A percentile compares a stretch with the other conserved stretches of the same genome.
Conservation (phyloP, 1,140 invertebrate genomes). For the Trialeurodes vaporariorum region DNA sequence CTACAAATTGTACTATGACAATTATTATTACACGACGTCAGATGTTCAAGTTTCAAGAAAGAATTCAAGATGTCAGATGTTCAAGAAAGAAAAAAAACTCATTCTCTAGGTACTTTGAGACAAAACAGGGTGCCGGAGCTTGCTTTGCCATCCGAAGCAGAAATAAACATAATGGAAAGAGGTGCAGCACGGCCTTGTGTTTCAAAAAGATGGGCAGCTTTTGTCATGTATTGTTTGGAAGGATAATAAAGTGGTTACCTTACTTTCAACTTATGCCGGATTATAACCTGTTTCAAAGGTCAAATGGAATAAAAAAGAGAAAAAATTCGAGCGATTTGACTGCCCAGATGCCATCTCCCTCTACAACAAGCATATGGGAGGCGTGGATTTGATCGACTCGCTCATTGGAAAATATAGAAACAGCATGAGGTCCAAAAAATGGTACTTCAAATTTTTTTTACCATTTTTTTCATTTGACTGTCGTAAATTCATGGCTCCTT, state of each 20-base stretch:
- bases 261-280: slow-evolving; percentile 33
- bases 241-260: slow-evolving; percentile 34
- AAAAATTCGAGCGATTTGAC: slow-evolving; percentile 31
- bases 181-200: slow-evolving; percentile 6
- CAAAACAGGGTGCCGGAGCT: slow-evolving; percentile 22
- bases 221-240: slow-evolving; percentile 19
- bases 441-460: slow-evolving; percentile 35
- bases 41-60: slow-evolving; percentile 19
- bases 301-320: slow-evolving; percentile 22
- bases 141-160: slow-evolving; percentile 20
- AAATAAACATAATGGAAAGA: slow-evolving; percentile 14
- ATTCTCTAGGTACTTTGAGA: slow-evolving; percentile 20
- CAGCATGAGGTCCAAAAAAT: slow-evolving; percentile 34
- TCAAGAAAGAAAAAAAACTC: slow-evolving; percentile 22
- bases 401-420: slow-evolving; percentile 36
- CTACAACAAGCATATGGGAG: slow-evolving; percentile 39
- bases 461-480: slow-evolving; percentile 34
- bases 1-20: slow-evolving; percentile 22
- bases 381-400: slow-evolving; percentile 35
- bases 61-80: too few species aligned
- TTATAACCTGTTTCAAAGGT: slow-evolving; percentile 29
- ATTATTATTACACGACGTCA: slow-evolving; percentile 21
- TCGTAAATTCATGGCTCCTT: slow-evolving; percentile 27
- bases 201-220: slow-evolving; percentile 9
- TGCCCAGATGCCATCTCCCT: slow-evolving; percentile 35